Evolutionary conservation across 2,113 vertebrate species (phyloP), one percentile per base, ranked within the genome.

Genomic region (Crotalus horridus): DNA sequence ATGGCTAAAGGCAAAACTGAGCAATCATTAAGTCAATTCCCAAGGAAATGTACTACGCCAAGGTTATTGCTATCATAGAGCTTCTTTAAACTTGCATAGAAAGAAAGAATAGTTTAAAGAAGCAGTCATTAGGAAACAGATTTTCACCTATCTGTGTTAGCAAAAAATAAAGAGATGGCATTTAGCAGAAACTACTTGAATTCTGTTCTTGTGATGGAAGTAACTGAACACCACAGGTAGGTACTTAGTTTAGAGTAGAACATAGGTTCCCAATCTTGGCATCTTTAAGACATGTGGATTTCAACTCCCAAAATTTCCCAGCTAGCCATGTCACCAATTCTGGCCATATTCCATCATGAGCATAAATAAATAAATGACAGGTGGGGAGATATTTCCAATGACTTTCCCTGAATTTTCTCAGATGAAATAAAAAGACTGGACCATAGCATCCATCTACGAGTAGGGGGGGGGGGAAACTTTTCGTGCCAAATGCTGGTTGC

Each of bases 1-100:
- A 90, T n/a, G 59, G 0, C 55, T 95, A n/a, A 26, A 95, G 92
- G 61, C 85, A 69, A 87, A 96, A 85, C 12, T 1, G 0, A 95
- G n/a, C 88, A 54, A 91, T 91, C 89, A 92, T 95, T 94, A 95
- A 95, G 61, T 7, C 15, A 0, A 0, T 46, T 55, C 20, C 15
- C 39, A 3, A 92, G 53, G 81, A 94, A 93, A 48, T n/a, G 56
- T 86, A 88, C 12, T 89, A 43, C 88, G 88, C 89, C 92, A 93
- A 93, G 26, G 9, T 39, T 89, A 89, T 64, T 92, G 59, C 33
- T 11, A 56, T 69, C 87, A 69, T 0, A 95, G 86, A n/a, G 21
- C 29, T 94, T 92, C 61, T 64, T 93, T 58, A 61, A 94, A 93
- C 94, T 93, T 24, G 55, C 64, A 20, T 46, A 85, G 69, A 43